Conservation (phyloP, 2,113 vertebrate genomes). For the Neoarius graeffei region DNA sequence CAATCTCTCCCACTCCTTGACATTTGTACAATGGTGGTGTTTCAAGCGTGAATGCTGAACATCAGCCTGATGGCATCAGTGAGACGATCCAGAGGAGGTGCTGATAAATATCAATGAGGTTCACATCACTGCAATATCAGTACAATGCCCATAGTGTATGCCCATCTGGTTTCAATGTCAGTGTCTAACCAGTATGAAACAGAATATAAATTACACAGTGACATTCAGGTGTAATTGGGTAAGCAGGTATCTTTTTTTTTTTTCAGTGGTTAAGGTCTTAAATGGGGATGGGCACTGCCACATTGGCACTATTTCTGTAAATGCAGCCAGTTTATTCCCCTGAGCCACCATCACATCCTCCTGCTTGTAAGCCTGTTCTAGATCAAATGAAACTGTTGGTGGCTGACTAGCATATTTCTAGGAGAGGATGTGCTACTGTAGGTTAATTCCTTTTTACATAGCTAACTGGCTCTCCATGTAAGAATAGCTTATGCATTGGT, state of each 20-base stretch:
- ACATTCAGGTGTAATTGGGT: neutral
- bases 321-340: neutral
- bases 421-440: neutral
- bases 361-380: neutral
- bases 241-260: neutral
- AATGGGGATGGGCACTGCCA: neutral
- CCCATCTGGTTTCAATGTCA: constrained; percentile 18
- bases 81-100: constrained; percentile 41
- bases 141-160: constrained; percentile 3
- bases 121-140: constrained; percentile 23
- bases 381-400: neutral
- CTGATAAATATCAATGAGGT: constrained; percentile 49
- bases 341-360: neutral
- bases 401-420: neutral
- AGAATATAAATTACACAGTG: neutral
- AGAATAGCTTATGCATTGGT: neutral
- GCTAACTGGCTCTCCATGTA: neutral
- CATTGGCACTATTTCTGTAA: neutral
- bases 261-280: neutral
- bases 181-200: neutral
- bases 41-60: constrained; percentile 46
- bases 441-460: neutral
- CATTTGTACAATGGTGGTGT: constrained; percentile 50
- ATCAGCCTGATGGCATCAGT: constrained; percentile 38
- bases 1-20: constrained; percentile 50